phyloP scores from a whole-genome alignment of 2,113 vertebrate genomes.

The Monarcha castaneiventris region DNA sequence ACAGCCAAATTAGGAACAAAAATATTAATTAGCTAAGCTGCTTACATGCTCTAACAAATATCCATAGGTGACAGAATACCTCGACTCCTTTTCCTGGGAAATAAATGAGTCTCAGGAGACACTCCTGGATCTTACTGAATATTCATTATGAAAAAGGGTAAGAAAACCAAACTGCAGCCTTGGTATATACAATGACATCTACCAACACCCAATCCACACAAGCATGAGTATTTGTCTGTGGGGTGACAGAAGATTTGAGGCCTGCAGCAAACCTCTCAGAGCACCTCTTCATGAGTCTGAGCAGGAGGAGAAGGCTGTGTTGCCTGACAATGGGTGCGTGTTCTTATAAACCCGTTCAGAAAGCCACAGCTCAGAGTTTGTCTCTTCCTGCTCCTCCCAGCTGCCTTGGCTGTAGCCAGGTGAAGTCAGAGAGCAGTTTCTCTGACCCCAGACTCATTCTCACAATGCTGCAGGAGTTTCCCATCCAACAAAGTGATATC shows the following conservation, averaged over 20 bases:
- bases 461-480: neutral
- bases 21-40: neutral
- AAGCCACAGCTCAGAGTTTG: neutral
- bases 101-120: neutral
- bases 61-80: neutral
- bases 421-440: neutral
- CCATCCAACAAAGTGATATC: neutral
- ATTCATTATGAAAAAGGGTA: neutral
- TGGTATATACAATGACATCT: neutral
- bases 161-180: neutral
- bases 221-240: neutral
- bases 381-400: neutral
- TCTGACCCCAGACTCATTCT: neutral
- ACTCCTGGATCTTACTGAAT: neutral
- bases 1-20: neutral
- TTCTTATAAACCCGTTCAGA: neutral
- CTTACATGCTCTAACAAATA: neutral
- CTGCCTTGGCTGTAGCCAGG: neutral
- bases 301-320: neutral
- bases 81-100: neutral
- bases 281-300: neutral
- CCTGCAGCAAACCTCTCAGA: neutral
- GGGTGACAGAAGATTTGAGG: neutral
- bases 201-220: neutral
- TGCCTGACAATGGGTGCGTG: neutral